Conservation (phyloP, 2,888 invertebrate genomes). For the Nipponacmea schrenckii region DNA sequence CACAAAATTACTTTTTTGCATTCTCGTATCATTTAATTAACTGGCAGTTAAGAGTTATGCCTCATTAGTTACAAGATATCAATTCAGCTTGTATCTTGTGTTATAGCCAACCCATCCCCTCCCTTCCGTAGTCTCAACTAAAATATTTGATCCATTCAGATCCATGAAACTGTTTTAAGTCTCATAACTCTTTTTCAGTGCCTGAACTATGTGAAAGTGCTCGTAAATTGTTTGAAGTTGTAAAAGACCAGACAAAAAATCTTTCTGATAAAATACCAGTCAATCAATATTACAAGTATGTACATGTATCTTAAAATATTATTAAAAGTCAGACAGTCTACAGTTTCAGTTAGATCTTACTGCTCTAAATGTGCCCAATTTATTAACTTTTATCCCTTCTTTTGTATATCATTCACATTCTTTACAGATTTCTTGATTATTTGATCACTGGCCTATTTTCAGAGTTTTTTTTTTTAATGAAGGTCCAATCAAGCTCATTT, state of each 20-base stretch:
- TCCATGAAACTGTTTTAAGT: not conserved
- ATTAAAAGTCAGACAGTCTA: too few species aligned
- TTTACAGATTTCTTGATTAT: not conserved
- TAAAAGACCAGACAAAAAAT: slow-evolving; percentile 75
- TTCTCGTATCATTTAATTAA: too few species aligned
- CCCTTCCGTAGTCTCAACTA: too few species aligned
- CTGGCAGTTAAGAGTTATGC: too few species aligned
- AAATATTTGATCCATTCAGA: too few species aligned
- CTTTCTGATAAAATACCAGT: slow-evolving; percentile 77
- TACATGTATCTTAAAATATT: slow-evolving; percentile 58
- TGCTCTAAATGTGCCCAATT: not conserved
- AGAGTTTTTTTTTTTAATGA: not conserved
- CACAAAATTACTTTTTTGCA: too few species aligned
- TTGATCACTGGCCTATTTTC: not conserved
- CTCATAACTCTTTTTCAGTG: slow-evolving; percentile 40
- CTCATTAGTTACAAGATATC: too few species aligned
- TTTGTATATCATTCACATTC: not conserved
- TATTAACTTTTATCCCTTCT: not conserved
- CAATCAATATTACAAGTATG: slow-evolving; percentile 79
- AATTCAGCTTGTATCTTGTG: too few species aligned
- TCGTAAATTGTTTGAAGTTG: slow-evolving; percentile 76
- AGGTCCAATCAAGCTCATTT: too few species aligned
- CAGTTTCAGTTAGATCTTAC: not conserved
- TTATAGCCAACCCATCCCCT: too few species aligned
- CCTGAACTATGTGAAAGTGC: slow-evolving; percentile 67